phyloP scores from a whole-genome alignment of 2,888 invertebrate genomes.

The Quadriops clusia region DNA sequence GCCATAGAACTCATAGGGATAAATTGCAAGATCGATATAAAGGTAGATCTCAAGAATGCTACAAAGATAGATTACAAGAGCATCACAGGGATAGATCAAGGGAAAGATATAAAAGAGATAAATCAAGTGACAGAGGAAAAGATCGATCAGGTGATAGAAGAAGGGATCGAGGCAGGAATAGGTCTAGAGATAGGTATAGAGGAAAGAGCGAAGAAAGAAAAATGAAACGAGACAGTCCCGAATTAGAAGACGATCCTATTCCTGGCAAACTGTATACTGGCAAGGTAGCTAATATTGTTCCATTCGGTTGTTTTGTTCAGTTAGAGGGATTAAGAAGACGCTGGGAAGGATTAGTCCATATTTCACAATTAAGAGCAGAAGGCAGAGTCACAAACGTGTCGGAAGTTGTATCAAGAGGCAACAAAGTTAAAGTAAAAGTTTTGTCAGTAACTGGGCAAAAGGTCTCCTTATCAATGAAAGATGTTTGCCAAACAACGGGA shows the following conservation, averaged over 20 bases:
- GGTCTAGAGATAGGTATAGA: conserved; percentile 21
- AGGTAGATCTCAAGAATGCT: conserved; percentile 12
- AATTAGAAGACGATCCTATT: conserved; percentile 62
- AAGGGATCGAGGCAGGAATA: conserved; percentile 17
- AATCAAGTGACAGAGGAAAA: conserved; percentile 11
- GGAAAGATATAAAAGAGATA: conserved; percentile 15
- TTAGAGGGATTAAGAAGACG: conserved; percentile 78
- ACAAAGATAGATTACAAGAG: conserved; percentile 13
- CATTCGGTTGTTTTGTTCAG: conserved; percentile 98
- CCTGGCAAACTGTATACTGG: conserved; percentile 80
- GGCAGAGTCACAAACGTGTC: conserved; percentile 89
- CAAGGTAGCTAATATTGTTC: conserved; percentile 88
- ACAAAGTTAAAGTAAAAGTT: conserved; percentile 86
- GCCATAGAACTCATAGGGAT: conserved; percentile 9
- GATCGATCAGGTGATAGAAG: conserved; percentile 15
- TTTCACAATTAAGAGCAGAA: conserved; percentile 85
- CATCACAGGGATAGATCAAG: conserved; percentile 17
- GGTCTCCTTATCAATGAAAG: conserved; percentile 92
- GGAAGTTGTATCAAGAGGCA: conserved; percentile 84
- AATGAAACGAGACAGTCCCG: conserved; percentile 34
- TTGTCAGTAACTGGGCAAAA: conserved; percentile 88
- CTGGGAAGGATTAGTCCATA: conserved; percentile 95
- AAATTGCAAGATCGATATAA: conserved; percentile 10
- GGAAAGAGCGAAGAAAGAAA: conserved; percentile 21
- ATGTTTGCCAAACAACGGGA: conserved; percentile 92